Conservation (phyloP, 2,113 vertebrate genomes). For the Paradisaea rubra region DNA sequence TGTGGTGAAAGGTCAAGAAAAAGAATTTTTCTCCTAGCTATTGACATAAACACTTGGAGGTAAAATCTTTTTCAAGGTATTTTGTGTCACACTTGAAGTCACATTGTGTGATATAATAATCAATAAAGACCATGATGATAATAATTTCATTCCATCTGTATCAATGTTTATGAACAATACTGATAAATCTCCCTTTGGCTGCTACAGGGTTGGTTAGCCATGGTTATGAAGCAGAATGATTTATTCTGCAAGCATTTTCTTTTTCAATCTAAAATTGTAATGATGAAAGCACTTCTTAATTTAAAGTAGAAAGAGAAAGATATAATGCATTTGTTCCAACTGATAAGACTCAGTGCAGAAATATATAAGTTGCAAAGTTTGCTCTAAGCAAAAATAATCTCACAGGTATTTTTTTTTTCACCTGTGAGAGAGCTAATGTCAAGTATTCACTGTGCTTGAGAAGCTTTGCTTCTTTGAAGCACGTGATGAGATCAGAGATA, state of each 20-base stretch:
- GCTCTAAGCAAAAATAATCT: not conserved
- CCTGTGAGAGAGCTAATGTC: not conserved
- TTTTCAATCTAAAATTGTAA: not conserved
- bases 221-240: not conserved
- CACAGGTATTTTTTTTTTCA: not conserved
- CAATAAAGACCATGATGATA: not conserved
- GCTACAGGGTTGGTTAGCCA: not conserved
- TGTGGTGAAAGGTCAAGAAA: constrained; percentile 23
- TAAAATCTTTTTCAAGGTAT: constrained; percentile 6
- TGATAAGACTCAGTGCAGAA: not conserved
- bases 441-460: not conserved
- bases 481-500: not conserved
- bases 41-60: not conserved
- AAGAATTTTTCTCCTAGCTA: constrained; percentile 10
- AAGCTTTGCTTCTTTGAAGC: not conserved
- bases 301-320: not conserved
- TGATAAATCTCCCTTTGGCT: not conserved
- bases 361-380: not conserved
- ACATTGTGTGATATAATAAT: constrained; percentile 6
- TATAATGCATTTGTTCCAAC: not conserved
- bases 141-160: constrained; percentile 3
- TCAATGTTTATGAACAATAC: not conserved
- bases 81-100: constrained; percentile 23
- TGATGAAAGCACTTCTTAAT: not conserved
- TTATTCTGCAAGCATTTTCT: not conserved